Evolutionary conservation across 2,113 vertebrate genomes (phyloP), one percentile per base, ranked within the genome.

Genomic region (Clarias batrachus): DNA sequence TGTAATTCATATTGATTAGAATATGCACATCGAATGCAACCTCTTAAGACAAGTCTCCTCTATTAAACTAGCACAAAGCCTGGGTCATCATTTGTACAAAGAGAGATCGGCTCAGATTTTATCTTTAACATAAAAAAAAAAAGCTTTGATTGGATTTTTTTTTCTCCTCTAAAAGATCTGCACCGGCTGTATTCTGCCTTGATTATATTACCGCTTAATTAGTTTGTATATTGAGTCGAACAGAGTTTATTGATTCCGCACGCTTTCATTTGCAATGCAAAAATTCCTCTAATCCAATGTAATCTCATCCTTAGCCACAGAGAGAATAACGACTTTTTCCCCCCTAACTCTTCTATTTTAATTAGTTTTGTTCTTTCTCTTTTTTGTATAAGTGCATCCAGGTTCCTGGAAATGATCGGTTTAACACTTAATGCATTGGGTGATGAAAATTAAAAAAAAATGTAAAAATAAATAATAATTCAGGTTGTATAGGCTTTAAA

Each of bases 1-100:
- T 95, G 94, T 95, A 95, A 95, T 95, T 95, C 95, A 95, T 95
- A 95, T 95, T 95, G 95, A 95, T 95, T 95, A 94, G 94, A 95
- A 95, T 95, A 95, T 95, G 95, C 95, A 95, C 94, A 95, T 94
- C 94, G 94, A 95, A 93, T 91, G 93, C 93, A 94, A 94, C 94
- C 95, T 95, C 93, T 94, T 94, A 95, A 95, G 94, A 95, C 94
- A 95, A 95, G 94, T 93, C 95, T 93, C 93, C 93, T 94, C 94
- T 95, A 95, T 95, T 95, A 95, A 94, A 94, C 93, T 91, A 92
- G 94, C 94, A 95, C 94, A 95, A 95, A 95, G 95, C 93, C 91
- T 77, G 94, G 93, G 93, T 94, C 95, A 94, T 95, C 95, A 94
- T 95, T 94, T 85, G 92, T 93, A 94, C 95, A 95, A 95, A 95